Conservation (phyloP, 92 coral and sea anemone genomes). For the Paragorgia papillata region DNA sequence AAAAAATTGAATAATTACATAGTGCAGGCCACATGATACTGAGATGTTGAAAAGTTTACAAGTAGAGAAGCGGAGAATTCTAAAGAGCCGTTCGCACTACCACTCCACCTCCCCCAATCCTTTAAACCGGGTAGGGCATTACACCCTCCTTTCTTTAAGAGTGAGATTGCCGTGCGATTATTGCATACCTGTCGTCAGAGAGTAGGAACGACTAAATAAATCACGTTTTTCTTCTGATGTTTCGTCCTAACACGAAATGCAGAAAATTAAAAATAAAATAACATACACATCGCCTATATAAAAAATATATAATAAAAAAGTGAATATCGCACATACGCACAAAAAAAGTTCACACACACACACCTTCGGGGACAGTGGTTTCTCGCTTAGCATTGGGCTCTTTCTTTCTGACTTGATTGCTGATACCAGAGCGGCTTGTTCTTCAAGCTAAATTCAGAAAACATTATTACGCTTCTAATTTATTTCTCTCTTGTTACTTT, state of each 20-base stretch:
- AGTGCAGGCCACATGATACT: no score
- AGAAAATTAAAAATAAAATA: not conserved
- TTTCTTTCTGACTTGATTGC: constrained; percentile 60
- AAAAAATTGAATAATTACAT: no score
- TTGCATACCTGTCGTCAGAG: constrained; percentile 16
- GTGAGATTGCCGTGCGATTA: not conserved
- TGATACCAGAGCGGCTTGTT: constrained; percentile 73
- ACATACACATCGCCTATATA: not conserved
- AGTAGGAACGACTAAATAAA: constrained; percentile 6
- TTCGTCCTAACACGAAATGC: constrained; percentile 6
- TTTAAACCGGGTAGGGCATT: no score
- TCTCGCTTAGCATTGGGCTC: not conserved
- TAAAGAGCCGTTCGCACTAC: no score
- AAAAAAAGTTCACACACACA: no score
- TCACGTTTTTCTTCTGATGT: not conserved
- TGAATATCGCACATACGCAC: no score
- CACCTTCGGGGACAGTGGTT: not conserved
- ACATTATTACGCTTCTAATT: not conserved
- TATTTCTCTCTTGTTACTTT: not conserved
- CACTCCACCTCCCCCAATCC: no score
- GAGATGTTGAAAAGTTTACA: no score
- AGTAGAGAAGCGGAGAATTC: no score
- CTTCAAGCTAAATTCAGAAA: constrained; percentile 65
- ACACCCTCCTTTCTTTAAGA: no score
- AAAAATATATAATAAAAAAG: no score